Conservation (phyloP, 2,797 vertebrate genomes). For the Karalla daura region DNA sequence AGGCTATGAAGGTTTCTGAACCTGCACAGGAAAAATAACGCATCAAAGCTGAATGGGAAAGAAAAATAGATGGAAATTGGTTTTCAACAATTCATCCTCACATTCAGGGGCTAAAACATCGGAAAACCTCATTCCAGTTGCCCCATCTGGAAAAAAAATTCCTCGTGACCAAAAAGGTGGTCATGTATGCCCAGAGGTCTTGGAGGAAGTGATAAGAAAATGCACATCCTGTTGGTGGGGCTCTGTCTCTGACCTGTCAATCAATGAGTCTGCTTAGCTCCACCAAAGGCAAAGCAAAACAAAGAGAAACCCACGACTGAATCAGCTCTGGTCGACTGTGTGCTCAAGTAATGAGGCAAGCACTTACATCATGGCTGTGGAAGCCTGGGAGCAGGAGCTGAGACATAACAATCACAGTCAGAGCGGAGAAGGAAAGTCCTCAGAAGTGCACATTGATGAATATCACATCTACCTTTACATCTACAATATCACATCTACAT, state of each 20-base stretch:
- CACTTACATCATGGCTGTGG: not conserved
- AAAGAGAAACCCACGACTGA: not conserved
- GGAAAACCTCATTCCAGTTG: conserved; percentile 17
- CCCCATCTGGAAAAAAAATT: conserved; percentile 9
- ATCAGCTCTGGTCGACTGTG: conserved; percentile 7
- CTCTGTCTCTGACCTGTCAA: conserved; percentile 52
- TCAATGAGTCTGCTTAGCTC: conserved; percentile 41
- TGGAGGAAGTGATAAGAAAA: conserved; percentile 75
- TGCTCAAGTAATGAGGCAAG: not conserved
- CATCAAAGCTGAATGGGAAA: not conserved
- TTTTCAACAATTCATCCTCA: not conserved
- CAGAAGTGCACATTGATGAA: too few relatives aligned
- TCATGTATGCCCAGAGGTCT: conserved; percentile 1
- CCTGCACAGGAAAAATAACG: not conserved
- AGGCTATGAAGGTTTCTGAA: conserved; percentile 8
- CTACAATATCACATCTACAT: too few relatives aligned
- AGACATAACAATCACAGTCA: too few relatives aligned
- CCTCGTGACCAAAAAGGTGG: not conserved
- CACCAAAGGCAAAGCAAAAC: conserved; percentile 18
- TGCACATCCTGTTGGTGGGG: conserved; percentile 50
- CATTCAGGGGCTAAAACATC: not conserved
- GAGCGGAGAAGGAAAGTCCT: too few relatives aligned
- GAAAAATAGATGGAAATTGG: not conserved
- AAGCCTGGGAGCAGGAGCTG: not conserved
- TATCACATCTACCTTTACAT: too few relatives aligned